Conservation (phyloP, 2,888 invertebrate genomes). For the Lordiphosa fenestrarum region DNA sequence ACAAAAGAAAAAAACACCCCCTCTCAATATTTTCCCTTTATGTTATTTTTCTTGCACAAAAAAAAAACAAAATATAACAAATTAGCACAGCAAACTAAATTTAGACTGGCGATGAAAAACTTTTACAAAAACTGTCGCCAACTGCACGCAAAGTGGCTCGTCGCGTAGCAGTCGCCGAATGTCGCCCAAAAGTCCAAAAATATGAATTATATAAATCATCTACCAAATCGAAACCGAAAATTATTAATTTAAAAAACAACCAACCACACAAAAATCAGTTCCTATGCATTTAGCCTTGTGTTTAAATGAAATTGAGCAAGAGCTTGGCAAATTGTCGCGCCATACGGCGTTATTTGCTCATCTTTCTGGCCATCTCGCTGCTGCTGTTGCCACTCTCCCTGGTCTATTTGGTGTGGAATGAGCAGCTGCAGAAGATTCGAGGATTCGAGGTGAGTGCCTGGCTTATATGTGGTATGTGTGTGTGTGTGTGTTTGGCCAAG, state of each 20-base stretch:
- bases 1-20: background rate
- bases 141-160: slow-evolving; percentile 52
- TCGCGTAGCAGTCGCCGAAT: slow-evolving; percentile 46
- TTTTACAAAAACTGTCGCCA: slow-evolving; percentile 62
- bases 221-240: slow-evolving; percentile 12
- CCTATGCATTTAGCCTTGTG: slow-evolving; percentile 61
- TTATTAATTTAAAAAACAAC: background rate
- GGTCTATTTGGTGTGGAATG: slow-evolving; percentile 79
- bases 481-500: slow-evolving; percentile 33
- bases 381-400: slow-evolving; percentile 79
- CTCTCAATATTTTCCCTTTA: slow-evolving; percentile 6
- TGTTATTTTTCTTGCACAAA: slow-evolving; percentile 9
- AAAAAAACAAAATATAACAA: slow-evolving; percentile 18
- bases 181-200: slow-evolving; percentile 36
- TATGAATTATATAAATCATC: slow-evolving; percentile 16
- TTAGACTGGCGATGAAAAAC: slow-evolving; percentile 53
- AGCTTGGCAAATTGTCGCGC: slow-evolving; percentile 79
- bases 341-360: slow-evolving; percentile 80
- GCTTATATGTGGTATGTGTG: slow-evolving; percentile 1
- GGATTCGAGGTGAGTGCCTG: slow-evolving; percentile 79
- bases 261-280: slow-evolving; percentile 42
- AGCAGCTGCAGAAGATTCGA: slow-evolving; percentile 80
- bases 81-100: slow-evolving; percentile 59
- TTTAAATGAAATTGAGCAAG: slow-evolving; percentile 80
- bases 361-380: slow-evolving; percentile 79